Evolutionary conservation across 2,888 invertebrate genomes (phyloP).

Genomic region (Sthenelais limicola): DNA sequence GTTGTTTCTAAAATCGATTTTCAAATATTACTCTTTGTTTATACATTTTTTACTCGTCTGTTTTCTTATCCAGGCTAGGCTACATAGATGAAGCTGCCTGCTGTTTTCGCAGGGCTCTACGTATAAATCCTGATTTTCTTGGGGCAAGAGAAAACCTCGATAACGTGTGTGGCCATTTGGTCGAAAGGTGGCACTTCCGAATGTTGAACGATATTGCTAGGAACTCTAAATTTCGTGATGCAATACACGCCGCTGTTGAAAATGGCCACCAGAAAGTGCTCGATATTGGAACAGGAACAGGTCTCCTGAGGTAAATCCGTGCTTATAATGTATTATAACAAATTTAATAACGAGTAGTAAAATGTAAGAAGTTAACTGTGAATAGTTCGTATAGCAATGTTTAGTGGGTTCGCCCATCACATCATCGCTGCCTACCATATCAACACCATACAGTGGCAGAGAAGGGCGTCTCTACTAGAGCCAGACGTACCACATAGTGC

Average conservation of each 20-base stretch:
- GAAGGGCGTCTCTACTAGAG: too few species aligned
- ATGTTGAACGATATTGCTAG: constrained; percentile 84
- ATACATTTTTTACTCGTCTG: background rate
- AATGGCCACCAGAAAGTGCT: constrained; percentile 77
- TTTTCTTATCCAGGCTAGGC: constrained; percentile 73
- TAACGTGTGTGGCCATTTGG: constrained; percentile 79
- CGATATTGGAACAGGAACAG: constrained; percentile 86
- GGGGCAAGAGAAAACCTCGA: constrained; percentile 80
- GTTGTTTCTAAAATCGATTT: background rate
- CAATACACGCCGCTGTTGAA: constrained; percentile 77
- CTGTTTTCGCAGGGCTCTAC: constrained; percentile 76
- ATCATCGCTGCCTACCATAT: too few species aligned
- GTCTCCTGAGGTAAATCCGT: constrained; percentile 78
- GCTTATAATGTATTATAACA: too few species aligned
- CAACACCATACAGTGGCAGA: too few species aligned
- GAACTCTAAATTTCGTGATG: constrained; percentile 79
- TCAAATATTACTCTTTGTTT: background rate
- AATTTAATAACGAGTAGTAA: too few species aligned
- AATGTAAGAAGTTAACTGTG: too few species aligned
- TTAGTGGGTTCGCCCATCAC: too few species aligned
- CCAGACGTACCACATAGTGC: too few species aligned
- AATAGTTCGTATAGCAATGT: too few species aligned
- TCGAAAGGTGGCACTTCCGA: constrained; percentile 86
- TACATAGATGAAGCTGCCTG: constrained; percentile 76
- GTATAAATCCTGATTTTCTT: constrained; percentile 75